Evolutionary conservation across 2,797 vertebrate species (phyloP), one percentile per base, ranked within the genome.

Genomic region (Muscicapa comitata): DNA sequence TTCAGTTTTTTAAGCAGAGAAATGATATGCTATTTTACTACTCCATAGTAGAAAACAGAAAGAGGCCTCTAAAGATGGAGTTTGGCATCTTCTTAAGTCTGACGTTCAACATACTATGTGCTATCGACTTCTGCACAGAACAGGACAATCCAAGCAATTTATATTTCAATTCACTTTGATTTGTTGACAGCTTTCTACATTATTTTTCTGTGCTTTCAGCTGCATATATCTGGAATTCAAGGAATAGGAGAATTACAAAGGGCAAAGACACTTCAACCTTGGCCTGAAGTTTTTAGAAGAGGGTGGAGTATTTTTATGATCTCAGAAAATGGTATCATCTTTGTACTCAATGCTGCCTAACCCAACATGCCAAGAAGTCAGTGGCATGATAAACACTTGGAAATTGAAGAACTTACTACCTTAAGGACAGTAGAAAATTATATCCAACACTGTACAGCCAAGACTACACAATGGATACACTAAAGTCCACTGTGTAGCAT

Each of bases 101-200:
- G n/a, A 85, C 25, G 18, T 58, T 75, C 54, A 75, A 13, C 0
- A 0, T 23, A 70, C 31, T 79, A 31, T 8, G 8, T 28, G 33
- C 45, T 48, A 65, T 24, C 8, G 19, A 62, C 37, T 85, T 79
- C 61, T 55, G 26, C 0, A 0, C 7, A 88, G 29, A 74, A 50
- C 2, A 40, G 40, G 26, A 70, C 40, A 84, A 85, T n/a, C 21
- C 31, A 63, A 29, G 25, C 31, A 87, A 85, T 21, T 59, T 63
- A 5, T 25, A 55, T 51, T 82, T 74, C 50, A 48, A 43, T 79
- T 73, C 35, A 54, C 31, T 6, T 65, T 50, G n/a, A 77, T 54
- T 50, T 77, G 21, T 43, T 91, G 43, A 78, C 13, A 48, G 35
- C 11, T 85, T 85, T 67, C 51, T 71, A 35, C 8, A 4, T 42